Evolutionary conservation across 1,140 invertebrate species (phyloP), one percentile per base, ranked within the genome.

Genomic region (Bombus sibiricus): DNA sequence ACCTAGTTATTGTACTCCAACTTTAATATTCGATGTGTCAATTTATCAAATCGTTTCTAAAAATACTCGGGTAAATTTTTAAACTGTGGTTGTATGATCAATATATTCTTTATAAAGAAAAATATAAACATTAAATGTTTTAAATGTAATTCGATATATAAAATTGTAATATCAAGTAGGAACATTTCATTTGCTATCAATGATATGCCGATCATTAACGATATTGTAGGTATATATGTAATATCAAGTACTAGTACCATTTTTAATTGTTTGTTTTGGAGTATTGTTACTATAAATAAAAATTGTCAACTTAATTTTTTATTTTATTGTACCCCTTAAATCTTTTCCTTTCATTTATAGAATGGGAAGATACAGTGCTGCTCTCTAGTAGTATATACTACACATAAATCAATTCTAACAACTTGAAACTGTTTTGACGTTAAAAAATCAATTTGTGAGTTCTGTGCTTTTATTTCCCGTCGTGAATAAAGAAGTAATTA

Each of bases 261-360:
- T 59, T 85, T 85, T 80, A 80, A 80, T 47, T 85, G 76, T 72
- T 64, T 80, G 83, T 85, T 80, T 85, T 39, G 15, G 57, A 72
- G 18, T 39, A 80, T 72, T 72, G 77, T 85, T 85, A 71, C 4
- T 72, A 79, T 32, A 28, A 85, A 80, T 85, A 85, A 85, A 85
- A 80, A 73, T 72, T 80, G 25, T 32, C 18, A 80, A 80, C 9
- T 25, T 76, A 66, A 34, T 47, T 82, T 9, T 25, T 18, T 28
- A n/a, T 28, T 72, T 62, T 62, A 62, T 47, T 9, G 32, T 39
- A 3, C 4, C 4, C 18, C 39, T 62, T 43, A 2, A 3, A 34
- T 28, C 1, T 18, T 22, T 34, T 74, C 25, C 6, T n/a, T 25
- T 9, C 15, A 0, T 28, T 22, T 32, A 2, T 22, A 43, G 2